phyloP scores from a whole-genome alignment of 2,797 vertebrate genomes.

The Sebastes diaconus region DNA sequence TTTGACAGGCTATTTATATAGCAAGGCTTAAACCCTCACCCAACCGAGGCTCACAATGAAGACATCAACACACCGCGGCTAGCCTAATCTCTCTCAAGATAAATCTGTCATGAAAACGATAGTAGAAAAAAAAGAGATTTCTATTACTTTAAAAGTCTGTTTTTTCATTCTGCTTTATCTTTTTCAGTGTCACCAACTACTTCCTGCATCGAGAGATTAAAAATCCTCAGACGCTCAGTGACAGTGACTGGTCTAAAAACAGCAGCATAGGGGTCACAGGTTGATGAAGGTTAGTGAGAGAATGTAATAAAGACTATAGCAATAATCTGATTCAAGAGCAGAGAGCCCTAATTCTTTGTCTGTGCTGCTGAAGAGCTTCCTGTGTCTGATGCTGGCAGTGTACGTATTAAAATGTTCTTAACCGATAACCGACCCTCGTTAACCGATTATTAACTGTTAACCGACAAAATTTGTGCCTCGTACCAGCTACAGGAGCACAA shows the following conservation, averaged over 20 bases:
- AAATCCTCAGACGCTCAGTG: background rate
- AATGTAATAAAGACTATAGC: background rate
- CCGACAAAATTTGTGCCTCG: too few relatives aligned
- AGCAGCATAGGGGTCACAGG: background rate
- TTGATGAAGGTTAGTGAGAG: background rate
- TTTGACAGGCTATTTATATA: slow-evolving; percentile 54
- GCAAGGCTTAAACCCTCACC: slow-evolving; percentile 47
- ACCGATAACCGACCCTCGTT: too few relatives aligned
- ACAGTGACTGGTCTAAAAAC: slow-evolving; percentile 11
- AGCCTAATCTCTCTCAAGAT: slow-evolving; percentile 57
- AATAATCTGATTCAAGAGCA: background rate
- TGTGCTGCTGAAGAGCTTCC: background rate
- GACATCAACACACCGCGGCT: slow-evolving; percentile 48
- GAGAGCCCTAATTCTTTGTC: background rate
- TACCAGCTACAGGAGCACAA: too few relatives aligned
- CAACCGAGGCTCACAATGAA: slow-evolving; percentile 47
- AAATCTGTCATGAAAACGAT: slow-evolving; percentile 57
- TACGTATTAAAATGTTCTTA: background rate
- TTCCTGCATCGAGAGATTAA: slow-evolving; percentile 35
- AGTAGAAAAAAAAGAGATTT: slow-evolving; percentile 18
- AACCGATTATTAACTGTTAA: too few relatives aligned
- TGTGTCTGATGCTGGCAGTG: background rate
- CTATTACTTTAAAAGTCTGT: slow-evolving; percentile 33
- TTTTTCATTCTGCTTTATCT: slow-evolving; percentile 31
- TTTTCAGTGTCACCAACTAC: slow-evolving; percentile 10